Evolutionary conservation across 2,888 invertebrate genomes (phyloP), one percentile per base, ranked within the genome.

Genomic region (Syrista parreyssii): DNA sequence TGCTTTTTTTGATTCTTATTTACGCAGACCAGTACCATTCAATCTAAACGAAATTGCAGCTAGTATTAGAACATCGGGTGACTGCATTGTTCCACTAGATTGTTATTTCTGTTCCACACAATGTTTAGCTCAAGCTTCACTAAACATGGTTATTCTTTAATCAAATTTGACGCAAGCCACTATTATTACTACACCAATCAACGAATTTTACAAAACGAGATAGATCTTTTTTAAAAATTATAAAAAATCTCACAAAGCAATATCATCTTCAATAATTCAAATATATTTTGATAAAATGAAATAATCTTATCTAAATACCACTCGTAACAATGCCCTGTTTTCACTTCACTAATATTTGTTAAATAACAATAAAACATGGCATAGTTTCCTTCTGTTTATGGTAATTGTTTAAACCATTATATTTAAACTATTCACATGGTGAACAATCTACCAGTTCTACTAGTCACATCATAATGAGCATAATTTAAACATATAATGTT

Each of bases 41-140:
- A 78, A 84, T 76, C 79, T 88, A 71, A 84, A 82, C 55, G 71
- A 15, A 11, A 85, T 89, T 79, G 77, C 88, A 36, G 81, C 79
- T 4, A 84, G 79, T 75, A 81, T 88, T 23, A 87, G 81, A 68
- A 84, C 84, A 6, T 84, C 87, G 83, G 89, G 90, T 80, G 87
- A 87, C 84, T 86, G 88, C 81, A 88, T 88, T 84, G 91, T 94
- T 72, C 92, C 92, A 35, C 93, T 94, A 84, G 94, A 94, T 85
- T 94, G 94, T 87, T 94, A 93, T 86, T 94, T 93, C 89, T 95
- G 95, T 89, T 94, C 94, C 34, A 86, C 90, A 11, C 92, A 89
- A 79, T 95, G 95, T 86, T 88, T 90, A 55, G 55, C 55, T 55
- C 55, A 55, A 55, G 40, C 40, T 23, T 55, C 40, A 4, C 15